These are phyloP conservation scores for Ceratoteleas bidentatus DNA, from an alignment of 1,140 invertebrate species.

Conservation along the genomic window DNA sequence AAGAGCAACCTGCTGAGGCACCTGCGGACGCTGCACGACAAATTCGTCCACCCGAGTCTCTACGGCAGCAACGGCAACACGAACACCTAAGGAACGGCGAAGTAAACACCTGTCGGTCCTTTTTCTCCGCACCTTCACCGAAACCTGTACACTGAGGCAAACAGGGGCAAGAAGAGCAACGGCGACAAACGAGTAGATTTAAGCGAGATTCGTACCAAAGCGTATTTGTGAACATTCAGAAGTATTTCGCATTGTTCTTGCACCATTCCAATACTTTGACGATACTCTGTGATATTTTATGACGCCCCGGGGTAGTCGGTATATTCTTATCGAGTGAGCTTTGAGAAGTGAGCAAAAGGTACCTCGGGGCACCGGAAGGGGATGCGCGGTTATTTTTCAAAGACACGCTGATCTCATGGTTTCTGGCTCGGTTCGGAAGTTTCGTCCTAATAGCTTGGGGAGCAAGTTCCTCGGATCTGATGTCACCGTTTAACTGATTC, in stretches of 20 bases:
- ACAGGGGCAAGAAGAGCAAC: conserved; percentile 21
- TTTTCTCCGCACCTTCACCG: conserved; percentile 31
- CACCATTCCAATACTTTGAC: conserved; percentile 65
- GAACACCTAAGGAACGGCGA: conserved; percentile 63
- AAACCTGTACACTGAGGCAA: conserved; percentile 41
- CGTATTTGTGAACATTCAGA: conserved; percentile 54
- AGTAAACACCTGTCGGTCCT: conserved; percentile 19
- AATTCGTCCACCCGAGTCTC: conserved; percentile 83
- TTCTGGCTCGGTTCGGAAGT: background rate
- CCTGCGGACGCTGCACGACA: conserved; percentile 87
- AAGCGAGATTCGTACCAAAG: conserved; percentile 53
- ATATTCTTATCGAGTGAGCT: conserved; percentile 37
- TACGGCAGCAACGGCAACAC: conserved; percentile 79
- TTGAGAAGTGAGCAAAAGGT: background rate
- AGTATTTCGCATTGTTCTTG: conserved; percentile 60
- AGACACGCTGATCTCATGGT: conserved; percentile 19
- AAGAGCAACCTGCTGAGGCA: conserved; percentile 89
- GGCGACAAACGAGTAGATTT: conserved; percentile 17
- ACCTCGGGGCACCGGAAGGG: background rate
- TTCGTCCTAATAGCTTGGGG: too few relatives aligned
- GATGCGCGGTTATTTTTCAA: conserved; percentile 1
- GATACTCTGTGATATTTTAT: conserved; percentile 62
- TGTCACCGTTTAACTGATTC: too few relatives aligned
- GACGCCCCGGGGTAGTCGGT: conserved; percentile 39
- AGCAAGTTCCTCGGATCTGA: too few relatives aligned